Percentiles rank a stretch among this genome's conserved stretches.
Conservation (phyloP, 2,113 vertebrate genomes). For the Zosterops lateralis region DNA sequence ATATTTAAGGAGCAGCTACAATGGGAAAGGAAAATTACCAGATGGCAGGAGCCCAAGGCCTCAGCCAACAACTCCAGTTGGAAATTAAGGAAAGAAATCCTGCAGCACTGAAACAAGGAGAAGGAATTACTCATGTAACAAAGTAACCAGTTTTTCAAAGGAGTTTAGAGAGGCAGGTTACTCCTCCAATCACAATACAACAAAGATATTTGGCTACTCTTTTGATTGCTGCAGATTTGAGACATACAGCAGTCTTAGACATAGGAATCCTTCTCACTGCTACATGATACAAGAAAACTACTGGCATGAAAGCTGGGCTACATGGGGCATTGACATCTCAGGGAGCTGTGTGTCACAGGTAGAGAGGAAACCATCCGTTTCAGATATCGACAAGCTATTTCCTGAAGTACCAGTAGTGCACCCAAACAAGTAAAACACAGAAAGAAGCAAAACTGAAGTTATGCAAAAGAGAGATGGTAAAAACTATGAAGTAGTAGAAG, state of each 20-base stretch:
- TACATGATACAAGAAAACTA: neutral
- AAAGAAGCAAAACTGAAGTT: neutral
- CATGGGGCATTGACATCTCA: neutral
- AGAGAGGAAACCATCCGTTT: neutral
- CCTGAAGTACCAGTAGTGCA: neutral
- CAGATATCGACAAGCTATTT: neutral
- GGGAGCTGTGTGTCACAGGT: neutral
- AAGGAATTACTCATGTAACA: neutral
- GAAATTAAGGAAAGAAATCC: neutral
- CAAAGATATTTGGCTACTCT: neutral
- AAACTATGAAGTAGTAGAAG: neutral
- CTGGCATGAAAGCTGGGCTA: neutral
- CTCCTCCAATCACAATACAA: neutral
- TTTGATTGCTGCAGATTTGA: neutral
- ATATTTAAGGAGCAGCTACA: neutral
- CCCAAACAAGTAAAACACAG: neutral
- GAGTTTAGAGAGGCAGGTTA: neutral
- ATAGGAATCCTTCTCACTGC: neutral
- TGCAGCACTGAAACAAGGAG: neutral
- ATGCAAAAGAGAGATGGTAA: neutral
- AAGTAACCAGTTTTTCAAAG: neutral
- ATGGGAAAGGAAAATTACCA: neutral
- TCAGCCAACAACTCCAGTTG: neutral
- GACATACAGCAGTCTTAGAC: neutral
- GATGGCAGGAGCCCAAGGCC: neutral